A percentile compares a stretch with the other conserved stretches of the same genome.
phyloP scores from a whole-genome alignment of 2,113 vertebrate species.

The Clarias batrachus region DNA sequence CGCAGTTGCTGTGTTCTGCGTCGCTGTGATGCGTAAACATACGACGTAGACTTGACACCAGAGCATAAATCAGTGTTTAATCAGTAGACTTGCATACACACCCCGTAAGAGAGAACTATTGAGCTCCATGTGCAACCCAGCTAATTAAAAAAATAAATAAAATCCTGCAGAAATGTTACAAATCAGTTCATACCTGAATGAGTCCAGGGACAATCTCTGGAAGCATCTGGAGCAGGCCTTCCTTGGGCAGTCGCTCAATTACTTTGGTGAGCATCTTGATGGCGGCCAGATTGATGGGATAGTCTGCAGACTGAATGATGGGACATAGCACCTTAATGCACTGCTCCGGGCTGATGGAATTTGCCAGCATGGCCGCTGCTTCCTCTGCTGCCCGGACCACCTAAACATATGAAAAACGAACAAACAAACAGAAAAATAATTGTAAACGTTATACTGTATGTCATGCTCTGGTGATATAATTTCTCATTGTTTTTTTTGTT shows the following conservation, averaged over 20 bases:
- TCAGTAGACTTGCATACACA: background rate
- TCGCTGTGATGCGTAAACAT: too few species aligned
- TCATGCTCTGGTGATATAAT: too few species aligned
- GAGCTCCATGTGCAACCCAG: background rate
- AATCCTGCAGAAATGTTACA: background rate
- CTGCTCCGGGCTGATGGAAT: constrained; percentile 90
- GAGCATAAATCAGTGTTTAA: background rate
- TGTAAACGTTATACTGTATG: background rate
- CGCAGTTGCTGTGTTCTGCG: too few species aligned
- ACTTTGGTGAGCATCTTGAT: constrained; percentile 98
- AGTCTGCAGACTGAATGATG: constrained; percentile 96
- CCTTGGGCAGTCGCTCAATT: constrained; percentile 86
- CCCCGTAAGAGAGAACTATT: background rate
- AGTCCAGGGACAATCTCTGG: constrained; percentile 90
- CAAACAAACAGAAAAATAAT: background rate
- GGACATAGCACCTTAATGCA: constrained; percentile 96
- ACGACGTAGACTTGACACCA: too few species aligned
- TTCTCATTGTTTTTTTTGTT: too few species aligned
- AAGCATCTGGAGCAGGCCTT: constrained; percentile 84
- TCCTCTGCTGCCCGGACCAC: constrained; percentile 93
- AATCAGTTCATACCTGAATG: constrained; percentile 78
- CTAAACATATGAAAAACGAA: constrained; percentile 59
- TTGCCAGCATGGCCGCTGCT: constrained; percentile 85
- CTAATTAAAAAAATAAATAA: background rate
- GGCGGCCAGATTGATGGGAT: constrained; percentile 93